A percentile compares a stretch with the other conserved stretches of the same genome.
Conservation (phyloP, 2,113 vertebrate genomes). For the Lamprotornis superbus region DNA sequence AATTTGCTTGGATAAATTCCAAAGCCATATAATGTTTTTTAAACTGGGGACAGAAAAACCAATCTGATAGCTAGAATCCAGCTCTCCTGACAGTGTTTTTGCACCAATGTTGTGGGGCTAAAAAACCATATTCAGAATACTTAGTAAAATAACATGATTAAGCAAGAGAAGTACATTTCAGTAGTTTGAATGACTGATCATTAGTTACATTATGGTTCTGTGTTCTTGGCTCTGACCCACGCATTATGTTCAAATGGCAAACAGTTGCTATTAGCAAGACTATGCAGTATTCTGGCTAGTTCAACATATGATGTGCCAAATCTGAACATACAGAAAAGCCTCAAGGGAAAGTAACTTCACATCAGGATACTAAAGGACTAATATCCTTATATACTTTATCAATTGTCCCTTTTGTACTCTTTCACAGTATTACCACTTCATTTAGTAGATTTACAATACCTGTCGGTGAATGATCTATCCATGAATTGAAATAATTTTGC, state of each 20-base stretch:
- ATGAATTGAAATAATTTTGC: neutral
- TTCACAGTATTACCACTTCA: neutral
- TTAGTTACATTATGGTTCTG: neutral
- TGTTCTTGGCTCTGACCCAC: neutral
- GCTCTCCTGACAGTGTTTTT: neutral
- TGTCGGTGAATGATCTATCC: neutral
- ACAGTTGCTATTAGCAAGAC: neutral
- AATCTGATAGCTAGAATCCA: neutral
- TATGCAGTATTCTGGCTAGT: neutral
- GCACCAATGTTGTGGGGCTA: neutral
- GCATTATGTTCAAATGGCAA: neutral
- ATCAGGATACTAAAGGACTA: neutral
- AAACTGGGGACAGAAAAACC: neutral
- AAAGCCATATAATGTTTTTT: neutral
- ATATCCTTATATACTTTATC: neutral
- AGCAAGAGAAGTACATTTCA: neutral
- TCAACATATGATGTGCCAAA: neutral
- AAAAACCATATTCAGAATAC: neutral
- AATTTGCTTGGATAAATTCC: neutral
- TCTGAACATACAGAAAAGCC: neutral
- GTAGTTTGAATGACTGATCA: neutral
- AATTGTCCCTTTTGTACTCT: neutral
- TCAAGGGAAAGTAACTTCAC: neutral
- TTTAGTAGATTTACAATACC: neutral
- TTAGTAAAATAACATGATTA: neutral